Percentiles rank a stretch among this genome's conserved stretches.
phyloP scores from a whole-genome alignment of 2,113 vertebrate genomes.

The Cathartes aura region DNA sequence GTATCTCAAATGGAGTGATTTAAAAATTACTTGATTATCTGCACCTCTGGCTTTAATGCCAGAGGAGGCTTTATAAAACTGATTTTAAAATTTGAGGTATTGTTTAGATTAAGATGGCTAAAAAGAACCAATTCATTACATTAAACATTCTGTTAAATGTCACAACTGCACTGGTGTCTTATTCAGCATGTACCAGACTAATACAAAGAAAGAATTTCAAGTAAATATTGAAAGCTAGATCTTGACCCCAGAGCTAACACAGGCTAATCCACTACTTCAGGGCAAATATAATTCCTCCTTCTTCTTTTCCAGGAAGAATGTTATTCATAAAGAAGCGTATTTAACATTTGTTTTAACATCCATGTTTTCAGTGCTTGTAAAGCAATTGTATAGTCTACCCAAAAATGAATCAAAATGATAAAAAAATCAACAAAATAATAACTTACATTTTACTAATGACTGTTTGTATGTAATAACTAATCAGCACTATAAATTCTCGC shows the following conservation, averaged over 20 bases:
- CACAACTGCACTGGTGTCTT: background rate
- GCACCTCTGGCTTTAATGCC: background rate
- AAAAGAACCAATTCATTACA: background rate
- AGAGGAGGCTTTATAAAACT: background rate
- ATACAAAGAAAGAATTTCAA: background rate
- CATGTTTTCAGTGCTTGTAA: background rate
- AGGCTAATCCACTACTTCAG: background rate
- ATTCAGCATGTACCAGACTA: background rate
- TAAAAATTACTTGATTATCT: background rate
- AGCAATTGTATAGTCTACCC: background rate
- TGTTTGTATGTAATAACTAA: background rate
- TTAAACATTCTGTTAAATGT: background rate
- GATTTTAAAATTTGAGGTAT: background rate
- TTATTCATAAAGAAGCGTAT: background rate
- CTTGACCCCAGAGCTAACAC: background rate
- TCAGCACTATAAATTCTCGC: background rate
- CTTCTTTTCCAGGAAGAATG: background rate
- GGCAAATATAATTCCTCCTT: background rate
- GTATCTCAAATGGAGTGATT: background rate
- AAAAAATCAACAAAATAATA: background rate
- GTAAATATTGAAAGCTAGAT: slow-evolving; percentile 8
- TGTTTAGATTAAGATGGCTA: background rate
- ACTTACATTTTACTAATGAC: background rate
- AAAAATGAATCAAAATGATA: background rate
- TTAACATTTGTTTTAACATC: background rate